phyloP scores from a whole-genome alignment of 2,797 vertebrate genomes.

The Melopsittacus undulatus region DNA sequence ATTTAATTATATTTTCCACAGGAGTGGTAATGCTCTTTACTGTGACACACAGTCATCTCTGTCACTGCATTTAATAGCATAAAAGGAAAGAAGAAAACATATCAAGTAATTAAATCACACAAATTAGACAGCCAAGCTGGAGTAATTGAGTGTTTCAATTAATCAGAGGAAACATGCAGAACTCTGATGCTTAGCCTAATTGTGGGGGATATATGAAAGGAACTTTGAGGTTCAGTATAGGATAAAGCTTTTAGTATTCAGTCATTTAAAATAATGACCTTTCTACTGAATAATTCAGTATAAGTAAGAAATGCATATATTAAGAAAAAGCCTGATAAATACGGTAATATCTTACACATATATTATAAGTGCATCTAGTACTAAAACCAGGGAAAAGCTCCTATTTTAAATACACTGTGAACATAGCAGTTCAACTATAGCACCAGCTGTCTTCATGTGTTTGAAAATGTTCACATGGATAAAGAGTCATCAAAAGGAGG shows the following conservation, averaged over 20 bases:
- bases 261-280: not conserved
- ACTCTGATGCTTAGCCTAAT: not conserved
- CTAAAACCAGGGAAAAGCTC: not conserved
- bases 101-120: constrained; percentile 2
- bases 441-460: not conserved
- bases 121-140: not conserved
- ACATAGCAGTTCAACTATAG: not conserved
- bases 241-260: not conserved
- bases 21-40: not conserved
- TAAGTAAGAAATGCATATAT: not conserved
- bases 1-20: not conserved
- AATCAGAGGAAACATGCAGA: not conserved
- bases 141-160: constrained; percentile 10
- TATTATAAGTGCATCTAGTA: not conserved
- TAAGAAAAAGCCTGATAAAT: not conserved
- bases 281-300: not conserved
- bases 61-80: constrained; percentile 7
- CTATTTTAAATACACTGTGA: not conserved
- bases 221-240: not conserved
- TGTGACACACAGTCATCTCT: not conserved
- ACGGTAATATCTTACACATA: not conserved
- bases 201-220: not conserved
- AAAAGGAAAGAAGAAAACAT: constrained; percentile 20
- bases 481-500: not conserved
- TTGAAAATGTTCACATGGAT: not conserved